Conservation (phyloP, 2,888 invertebrate species). For the Sceliomorpha sp. region DNA sequence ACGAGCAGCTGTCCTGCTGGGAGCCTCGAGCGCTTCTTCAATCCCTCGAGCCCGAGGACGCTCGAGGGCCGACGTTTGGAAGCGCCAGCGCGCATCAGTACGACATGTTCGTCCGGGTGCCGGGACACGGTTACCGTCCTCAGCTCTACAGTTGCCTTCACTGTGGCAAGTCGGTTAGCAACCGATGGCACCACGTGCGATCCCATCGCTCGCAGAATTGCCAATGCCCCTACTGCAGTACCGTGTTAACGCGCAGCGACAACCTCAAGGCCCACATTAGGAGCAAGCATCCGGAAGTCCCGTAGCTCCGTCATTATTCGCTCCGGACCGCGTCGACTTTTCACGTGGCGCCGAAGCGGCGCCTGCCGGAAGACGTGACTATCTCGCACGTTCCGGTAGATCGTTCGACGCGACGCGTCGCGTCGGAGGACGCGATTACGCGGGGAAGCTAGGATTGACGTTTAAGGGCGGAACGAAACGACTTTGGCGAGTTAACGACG, state of each 20-base stretch:
- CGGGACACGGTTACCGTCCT: constrained; percentile 63
- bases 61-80: constrained; percentile 60
- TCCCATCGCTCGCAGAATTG: constrained; percentile 85
- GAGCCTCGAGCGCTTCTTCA: constrained; percentile 64
- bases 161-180: constrained; percentile 85
- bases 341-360: not conserved
- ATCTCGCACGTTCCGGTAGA: no score
- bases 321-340: no score
- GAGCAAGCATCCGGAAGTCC: constrained; percentile 82
- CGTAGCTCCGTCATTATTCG: constrained; percentile 6
- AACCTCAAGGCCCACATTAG: constrained; percentile 86
- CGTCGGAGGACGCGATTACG: no score
- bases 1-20: constrained; percentile 72
- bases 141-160: constrained; percentile 83
- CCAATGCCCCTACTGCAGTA: constrained; percentile 84
- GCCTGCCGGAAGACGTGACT: no score
- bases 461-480: no score
- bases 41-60: constrained; percentile 63
- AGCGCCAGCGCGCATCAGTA: constrained; percentile 61
- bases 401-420: no score
- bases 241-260: constrained; percentile 85
- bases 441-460: no score
- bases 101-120: constrained; percentile 69
- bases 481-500: no score
- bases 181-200: constrained; percentile 86